Evolutionary conservation across 2,113 vertebrate genomes (phyloP).

Genomic region (Gadus chalcogrammus): DNA sequence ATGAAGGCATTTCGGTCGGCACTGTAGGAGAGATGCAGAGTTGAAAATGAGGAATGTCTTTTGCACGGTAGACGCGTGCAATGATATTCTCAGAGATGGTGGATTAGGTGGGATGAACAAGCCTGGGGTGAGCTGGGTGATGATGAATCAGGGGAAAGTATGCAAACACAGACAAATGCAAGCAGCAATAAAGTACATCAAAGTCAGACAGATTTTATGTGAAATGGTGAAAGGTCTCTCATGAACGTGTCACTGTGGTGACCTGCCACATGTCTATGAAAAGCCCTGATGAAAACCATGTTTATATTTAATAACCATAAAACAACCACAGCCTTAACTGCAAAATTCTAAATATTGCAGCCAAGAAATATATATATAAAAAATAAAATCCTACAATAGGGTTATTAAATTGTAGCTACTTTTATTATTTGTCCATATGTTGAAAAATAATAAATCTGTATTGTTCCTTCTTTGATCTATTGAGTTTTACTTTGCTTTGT

Average conservation of each 20-base stretch:
- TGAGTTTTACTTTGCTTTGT: too few relatives aligned
- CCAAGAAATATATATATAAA: constrained; percentile 3
- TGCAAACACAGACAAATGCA: constrained; percentile 30
- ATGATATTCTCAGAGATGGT: too few relatives aligned
- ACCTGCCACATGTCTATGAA: constrained; percentile 16
- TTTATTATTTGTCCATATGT: too few relatives aligned
- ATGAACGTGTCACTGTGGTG: constrained; percentile 22
- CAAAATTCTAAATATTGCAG: constrained; percentile 7
- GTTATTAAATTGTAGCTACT: too few relatives aligned
- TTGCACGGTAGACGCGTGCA: constrained; percentile 22
- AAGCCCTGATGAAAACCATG: constrained; percentile 28
- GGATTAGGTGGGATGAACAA: background rate
- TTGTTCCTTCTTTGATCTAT: too few relatives aligned
- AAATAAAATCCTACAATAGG: background rate
- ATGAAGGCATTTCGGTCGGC: constrained; percentile 18
- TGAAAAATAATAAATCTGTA: too few relatives aligned
- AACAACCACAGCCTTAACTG: constrained; percentile 11
- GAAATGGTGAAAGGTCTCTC: constrained; percentile 15
- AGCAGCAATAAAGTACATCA: constrained; percentile 41
- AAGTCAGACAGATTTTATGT: constrained; percentile 42
- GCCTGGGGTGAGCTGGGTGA: constrained; percentile 11
- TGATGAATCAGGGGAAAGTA: constrained; percentile 3
- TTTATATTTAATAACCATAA: constrained; percentile 15
- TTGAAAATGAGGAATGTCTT: constrained; percentile 39
- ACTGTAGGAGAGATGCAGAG: constrained; percentile 21